Evolutionary conservation across 2,888 invertebrate species (phyloP), one percentile per base, ranked within the genome.

Genomic region (Pterostichus niger): DNA sequence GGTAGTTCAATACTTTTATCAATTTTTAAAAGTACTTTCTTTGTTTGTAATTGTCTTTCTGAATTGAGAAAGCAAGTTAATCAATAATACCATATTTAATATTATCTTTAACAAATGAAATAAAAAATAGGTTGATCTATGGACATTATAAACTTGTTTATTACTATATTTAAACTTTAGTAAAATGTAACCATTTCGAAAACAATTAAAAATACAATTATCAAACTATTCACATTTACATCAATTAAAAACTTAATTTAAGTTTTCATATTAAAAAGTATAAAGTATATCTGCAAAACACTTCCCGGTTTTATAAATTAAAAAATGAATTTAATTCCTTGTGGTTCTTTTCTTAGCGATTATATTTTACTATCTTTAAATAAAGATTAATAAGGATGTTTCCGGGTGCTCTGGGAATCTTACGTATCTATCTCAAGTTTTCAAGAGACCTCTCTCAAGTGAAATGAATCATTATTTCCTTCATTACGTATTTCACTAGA

Each of bases 181-280:
- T 24, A 24, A 24, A 40, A 40, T 40, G 1, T 40, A 40, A 3
- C 6, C 1, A 49, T 49, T 49, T 49, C 3, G 5, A 13, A 49
- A 49, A 4, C 6, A n/a, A 49, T 11, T 49, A 49, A 11, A 5
- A 49, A 61, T 35, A 61, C 61, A 61, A 64, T 64, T 64, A 64
- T 35, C n/a, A 64, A 64, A 64, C 64, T 64, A 64, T 31, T 24
- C 33, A 13, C 31, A 64, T 64, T 64, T 31, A n/a, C 35, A 35
- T 64, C 64, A 64, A 64, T 64, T 64, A 64, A 64, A 64, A 64
- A 64, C 35, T 64, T 64, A 64, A 64, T 64, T 35, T 40, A 64
- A 64, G 64, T 64, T 64, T 64, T 64, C 64, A 35, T 64, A 64
- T 64, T 64, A 64, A 64, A 64, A 35, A 64, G 64, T 64, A 64